A percentile compares a stretch with the other conserved stretches of the same genome.
These are phyloP conservation scores for Stenichneumon culpator DNA, from an alignment of 2,888 invertebrate genomes.

Conservation along the genomic window DNA sequence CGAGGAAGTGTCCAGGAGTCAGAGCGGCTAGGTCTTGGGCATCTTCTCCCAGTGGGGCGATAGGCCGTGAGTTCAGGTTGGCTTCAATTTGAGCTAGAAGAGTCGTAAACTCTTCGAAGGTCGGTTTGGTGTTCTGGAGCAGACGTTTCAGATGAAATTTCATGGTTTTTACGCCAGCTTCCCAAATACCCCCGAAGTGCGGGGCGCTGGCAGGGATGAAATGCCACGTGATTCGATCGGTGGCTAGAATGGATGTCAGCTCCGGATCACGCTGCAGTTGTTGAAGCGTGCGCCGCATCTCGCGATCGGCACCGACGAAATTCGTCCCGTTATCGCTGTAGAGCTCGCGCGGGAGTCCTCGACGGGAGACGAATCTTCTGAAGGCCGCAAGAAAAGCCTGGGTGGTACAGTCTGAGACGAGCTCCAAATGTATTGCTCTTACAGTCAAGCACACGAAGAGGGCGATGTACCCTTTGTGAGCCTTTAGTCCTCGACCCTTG, in stretches of 20 bases:
- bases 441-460: conserved; percentile 63
- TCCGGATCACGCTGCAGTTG: conserved; percentile 9
- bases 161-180: conserved; percentile 61
- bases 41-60: conserved; percentile 56
- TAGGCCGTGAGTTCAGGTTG: conserved; percentile 59
- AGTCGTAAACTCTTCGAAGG: conserved; percentile 61
- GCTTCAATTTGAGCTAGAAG: conserved; percentile 60
- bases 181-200: conserved; percentile 66
- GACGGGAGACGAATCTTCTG: conserved; percentile 53
- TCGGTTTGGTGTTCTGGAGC: conserved; percentile 33
- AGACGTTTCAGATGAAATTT: conserved; percentile 64
- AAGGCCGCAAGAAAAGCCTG: conserved; percentile 62
- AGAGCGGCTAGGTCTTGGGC: conserved; percentile 64
- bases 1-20: conserved; percentile 74
- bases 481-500: conserved; percentile 18
- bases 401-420: conserved; percentile 33
- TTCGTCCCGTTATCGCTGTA: too few species aligned
- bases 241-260: conserved; percentile 30
- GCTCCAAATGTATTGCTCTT: conserved; percentile 57
- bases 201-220: conserved; percentile 60
- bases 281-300: too few species aligned
- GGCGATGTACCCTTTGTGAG: conserved; percentile 38
- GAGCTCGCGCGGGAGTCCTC: too few species aligned
- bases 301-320: too few species aligned
- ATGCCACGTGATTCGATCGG: conserved; percentile 33